These are phyloP conservation scores for Xiphias gladius DNA, from an alignment of 2,113 vertebrate species.

Conservation along the genomic window DNA sequence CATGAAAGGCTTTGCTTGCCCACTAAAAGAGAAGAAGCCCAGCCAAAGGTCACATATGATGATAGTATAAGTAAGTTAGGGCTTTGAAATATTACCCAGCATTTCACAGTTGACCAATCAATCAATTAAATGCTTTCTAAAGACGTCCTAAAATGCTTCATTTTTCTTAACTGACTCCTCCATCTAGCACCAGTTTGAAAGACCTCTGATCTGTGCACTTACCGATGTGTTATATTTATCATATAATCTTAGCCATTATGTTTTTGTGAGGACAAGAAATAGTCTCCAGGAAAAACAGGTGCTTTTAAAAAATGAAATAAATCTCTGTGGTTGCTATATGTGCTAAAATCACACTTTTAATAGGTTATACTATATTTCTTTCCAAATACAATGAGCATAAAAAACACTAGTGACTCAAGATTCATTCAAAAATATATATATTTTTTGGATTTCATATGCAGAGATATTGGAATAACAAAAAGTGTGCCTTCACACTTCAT, in stretches of 20 bases:
- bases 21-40: constrained; percentile 47
- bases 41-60: constrained; percentile 47
- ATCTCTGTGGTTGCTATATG: background rate
- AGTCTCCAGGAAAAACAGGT: background rate
- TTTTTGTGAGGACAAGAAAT: background rate
- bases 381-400: background rate
- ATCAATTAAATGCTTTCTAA: constrained; percentile 23
- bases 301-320: background rate
- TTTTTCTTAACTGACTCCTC: background rate
- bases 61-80: constrained; percentile 23
- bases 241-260: constrained; percentile 13
- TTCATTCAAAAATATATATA: background rate
- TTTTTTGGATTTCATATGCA: background rate
- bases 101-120: constrained; percentile 26
- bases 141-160: background rate
- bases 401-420: background rate
- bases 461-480: background rate
- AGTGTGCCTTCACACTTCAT: constrained; percentile 2
- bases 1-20: constrained; percentile 69
- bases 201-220: constrained; percentile 39
- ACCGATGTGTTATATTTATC: constrained; percentile 11
- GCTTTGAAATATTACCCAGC: constrained; percentile 10
- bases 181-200: background rate
- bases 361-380: background rate
- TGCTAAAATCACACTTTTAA: background rate